Evolutionary conservation across 2,797 vertebrate genomes (phyloP).

Genomic region (Diglossa cyanea): DNA sequence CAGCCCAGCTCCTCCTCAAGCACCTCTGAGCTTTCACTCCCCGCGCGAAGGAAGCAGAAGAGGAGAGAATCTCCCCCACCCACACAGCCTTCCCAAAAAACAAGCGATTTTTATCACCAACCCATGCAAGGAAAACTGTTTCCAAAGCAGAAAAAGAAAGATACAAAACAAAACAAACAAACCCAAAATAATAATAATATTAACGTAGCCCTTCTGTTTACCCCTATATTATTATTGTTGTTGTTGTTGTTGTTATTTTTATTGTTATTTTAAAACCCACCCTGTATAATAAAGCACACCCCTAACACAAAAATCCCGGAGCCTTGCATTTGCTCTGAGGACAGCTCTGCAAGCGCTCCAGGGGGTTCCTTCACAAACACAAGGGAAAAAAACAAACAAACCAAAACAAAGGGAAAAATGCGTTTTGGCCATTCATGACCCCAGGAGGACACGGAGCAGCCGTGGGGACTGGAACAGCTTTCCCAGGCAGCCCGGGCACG

Average conservation of each 20-base stretch:
- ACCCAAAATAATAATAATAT: too few species aligned
- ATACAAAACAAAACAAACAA: background rate
- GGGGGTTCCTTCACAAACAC: background rate
- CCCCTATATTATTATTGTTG: too few species aligned
- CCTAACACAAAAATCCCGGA: background rate
- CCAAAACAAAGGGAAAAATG: rapidly evolving
- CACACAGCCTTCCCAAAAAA: background rate
- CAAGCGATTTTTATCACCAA: background rate
- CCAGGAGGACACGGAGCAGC: background rate
- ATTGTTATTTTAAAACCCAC: background rate
- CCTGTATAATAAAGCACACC: background rate
- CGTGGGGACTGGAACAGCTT: background rate
- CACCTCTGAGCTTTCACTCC: background rate
- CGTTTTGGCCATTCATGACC: background rate
- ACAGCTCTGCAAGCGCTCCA: background rate
- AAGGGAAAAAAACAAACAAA: rapidly evolving
- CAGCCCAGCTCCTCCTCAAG: background rate
- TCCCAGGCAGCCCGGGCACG: background rate
- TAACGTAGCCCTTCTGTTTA: too few species aligned
- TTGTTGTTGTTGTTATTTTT: background rate
- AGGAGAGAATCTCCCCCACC: background rate
- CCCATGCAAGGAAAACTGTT: background rate
- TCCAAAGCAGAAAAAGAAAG: background rate
- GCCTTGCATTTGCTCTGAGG: background rate
- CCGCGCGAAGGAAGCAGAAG: rapidly evolving